These are phyloP conservation scores for Aplysina aerophoba DNA, from an alignment of 37 sponge, comb jelly and placozoan genomes.

Conservation along the genomic window DNA sequence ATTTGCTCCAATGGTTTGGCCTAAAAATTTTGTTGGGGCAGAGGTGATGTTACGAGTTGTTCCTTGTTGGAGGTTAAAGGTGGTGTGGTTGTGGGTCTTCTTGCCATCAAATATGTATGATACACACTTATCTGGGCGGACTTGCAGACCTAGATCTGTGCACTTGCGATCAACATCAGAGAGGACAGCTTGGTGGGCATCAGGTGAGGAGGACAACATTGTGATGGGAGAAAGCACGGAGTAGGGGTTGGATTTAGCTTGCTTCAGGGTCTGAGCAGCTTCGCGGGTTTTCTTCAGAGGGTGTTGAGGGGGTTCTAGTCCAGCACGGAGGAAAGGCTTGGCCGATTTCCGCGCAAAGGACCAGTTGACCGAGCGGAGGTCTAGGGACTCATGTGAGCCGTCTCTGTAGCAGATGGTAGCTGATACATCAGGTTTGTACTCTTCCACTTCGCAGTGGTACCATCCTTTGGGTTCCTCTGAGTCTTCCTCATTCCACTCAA, in stretches of 20 bases:
- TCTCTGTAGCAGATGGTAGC: neutral
- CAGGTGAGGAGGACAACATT: too few species aligned
- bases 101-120: neutral
- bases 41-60: too few species aligned
- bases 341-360: too few species aligned
- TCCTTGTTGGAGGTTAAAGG: too few species aligned
- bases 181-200: conserved; percentile 30
- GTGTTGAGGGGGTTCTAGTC: too few species aligned
- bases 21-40: too few species aligned
- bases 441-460: neutral
- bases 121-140: conserved; percentile 50
- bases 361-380: neutral
- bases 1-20: too few species aligned
- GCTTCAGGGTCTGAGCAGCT: too few species aligned
- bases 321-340: too few species aligned
- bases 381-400: neutral
- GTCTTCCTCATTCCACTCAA: neutral
- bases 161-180: conserved; percentile 22
- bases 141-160: conserved; percentile 14
- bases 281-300: too few species aligned
- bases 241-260: too few species aligned
- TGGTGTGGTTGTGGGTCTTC: neutral
- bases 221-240: too few species aligned
- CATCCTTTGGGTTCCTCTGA: neutral
- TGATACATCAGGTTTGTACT: neutral